phyloP scores from a whole-genome alignment of 1,140 invertebrate species.

The Drosophila micromelanica region DNA sequence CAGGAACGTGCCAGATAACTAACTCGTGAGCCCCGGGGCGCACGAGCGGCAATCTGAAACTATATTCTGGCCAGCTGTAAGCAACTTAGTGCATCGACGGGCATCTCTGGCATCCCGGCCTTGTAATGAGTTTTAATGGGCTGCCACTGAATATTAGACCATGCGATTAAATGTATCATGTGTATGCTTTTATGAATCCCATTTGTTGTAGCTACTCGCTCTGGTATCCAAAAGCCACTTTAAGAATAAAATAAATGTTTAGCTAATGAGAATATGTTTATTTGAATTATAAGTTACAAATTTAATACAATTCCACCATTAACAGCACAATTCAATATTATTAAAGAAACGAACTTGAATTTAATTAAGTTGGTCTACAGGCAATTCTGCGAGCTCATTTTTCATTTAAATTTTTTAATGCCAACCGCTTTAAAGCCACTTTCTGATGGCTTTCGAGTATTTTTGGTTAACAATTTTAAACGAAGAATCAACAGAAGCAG shows the following conservation, averaged over 20 bases:
- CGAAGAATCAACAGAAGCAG: conserved; percentile 3
- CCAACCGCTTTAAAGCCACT: conserved; percentile 10
- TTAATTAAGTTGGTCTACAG: neutral
- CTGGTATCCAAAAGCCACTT: neutral
- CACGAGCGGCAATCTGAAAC: conserved; percentile 45
- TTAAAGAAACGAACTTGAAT: neutral
- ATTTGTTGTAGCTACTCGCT: neutral
- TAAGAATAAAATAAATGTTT: neutral
- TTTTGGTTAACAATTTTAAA: conserved; percentile 20
- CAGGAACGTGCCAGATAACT: neutral
- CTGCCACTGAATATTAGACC: conserved; percentile 18
- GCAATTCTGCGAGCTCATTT: neutral
- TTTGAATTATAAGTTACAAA: neutral
- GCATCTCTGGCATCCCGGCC: conserved; percentile 3
- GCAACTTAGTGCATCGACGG: conserved; percentile 3
- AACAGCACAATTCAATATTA: neutral
- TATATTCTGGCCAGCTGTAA: conserved; percentile 34
- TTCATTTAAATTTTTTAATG: neutral
- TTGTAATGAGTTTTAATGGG: conserved; percentile 64
- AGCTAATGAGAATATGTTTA: neutral
- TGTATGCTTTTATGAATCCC: conserved; percentile 9
- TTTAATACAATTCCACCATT: neutral
- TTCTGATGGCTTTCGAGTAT: conserved; percentile 10
- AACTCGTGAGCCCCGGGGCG: neutral
- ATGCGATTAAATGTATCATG: conserved; percentile 26